Conservation (phyloP, 1,140 invertebrate genomes). For the Hylaeus volcanicus region DNA sequence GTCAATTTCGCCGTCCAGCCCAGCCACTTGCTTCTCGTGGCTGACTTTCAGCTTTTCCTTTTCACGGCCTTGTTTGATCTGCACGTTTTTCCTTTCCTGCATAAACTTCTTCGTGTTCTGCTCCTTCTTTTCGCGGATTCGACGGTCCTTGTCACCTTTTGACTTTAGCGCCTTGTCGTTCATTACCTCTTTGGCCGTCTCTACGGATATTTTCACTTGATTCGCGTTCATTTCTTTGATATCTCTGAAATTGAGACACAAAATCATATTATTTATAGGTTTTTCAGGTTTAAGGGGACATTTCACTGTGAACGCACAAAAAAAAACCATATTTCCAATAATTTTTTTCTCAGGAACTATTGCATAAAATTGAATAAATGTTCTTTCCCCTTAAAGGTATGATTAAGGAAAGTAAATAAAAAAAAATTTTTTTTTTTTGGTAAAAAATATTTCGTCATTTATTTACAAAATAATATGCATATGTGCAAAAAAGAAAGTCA, state of each 20-base stretch:
- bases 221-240: slow-evolving; percentile 97
- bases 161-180: slow-evolving; percentile 99
- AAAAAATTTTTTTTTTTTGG: too few relatives aligned
- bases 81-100: slow-evolving; percentile 95
- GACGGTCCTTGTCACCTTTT: slow-evolving; percentile 97
- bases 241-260: slow-evolving; percentile 83
- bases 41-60: slow-evolving; percentile 95
- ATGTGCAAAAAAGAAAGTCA: too few relatives aligned
- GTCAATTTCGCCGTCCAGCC: slow-evolving; percentile 92
- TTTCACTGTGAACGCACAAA: too few relatives aligned
- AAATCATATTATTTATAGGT: too few relatives aligned
- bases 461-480: too few relatives aligned
- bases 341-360: too few relatives aligned
- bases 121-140: slow-evolving; percentile 96
- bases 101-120: slow-evolving; percentile 99
- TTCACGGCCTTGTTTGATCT: slow-evolving; percentile 95
- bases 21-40: slow-evolving; percentile 95
- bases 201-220: slow-evolving; percentile 98
- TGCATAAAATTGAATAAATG: too few relatives aligned
- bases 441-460: too few relatives aligned
- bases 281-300: too few relatives aligned
- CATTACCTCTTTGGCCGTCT: slow-evolving; percentile 96
- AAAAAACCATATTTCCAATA: too few relatives aligned
- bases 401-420: too few relatives aligned
- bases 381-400: too few relatives aligned